Evolutionary conservation across 2,888 invertebrate species (phyloP).

Genomic region (Camponotus fellah): DNA sequence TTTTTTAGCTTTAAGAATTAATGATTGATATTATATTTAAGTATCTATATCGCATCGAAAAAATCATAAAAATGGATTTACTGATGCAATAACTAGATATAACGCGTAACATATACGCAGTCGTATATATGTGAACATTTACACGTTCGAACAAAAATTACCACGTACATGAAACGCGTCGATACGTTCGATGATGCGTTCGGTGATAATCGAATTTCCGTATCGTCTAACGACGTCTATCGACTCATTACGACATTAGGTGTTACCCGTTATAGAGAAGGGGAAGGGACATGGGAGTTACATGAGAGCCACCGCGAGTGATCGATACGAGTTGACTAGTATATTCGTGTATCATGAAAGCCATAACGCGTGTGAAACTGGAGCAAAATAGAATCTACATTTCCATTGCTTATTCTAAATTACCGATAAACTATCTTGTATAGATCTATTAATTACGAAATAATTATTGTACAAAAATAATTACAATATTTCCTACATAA

Average conservation of each 20-base stretch:
- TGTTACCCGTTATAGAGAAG: conserved; percentile 65
- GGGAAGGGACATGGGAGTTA: conserved; percentile 67
- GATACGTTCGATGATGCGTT: conserved; percentile 31
- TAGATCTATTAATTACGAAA: neutral
- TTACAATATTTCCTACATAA: neutral
- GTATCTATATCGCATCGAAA: neutral
- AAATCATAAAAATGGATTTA: neutral
- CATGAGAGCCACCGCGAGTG: conserved; percentile 66
- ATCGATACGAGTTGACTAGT: conserved; percentile 68
- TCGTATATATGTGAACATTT: neutral
- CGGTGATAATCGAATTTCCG: conserved; percentile 72
- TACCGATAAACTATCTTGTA: neutral
- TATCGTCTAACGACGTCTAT: conserved; percentile 70
- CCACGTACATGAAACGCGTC: neutral
- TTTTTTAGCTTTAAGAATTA: neutral
- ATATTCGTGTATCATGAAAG: conserved; percentile 30
- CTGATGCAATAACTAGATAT: conserved; percentile 6
- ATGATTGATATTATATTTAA: neutral
- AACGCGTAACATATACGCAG: neutral
- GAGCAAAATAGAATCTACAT: conserved; percentile 11
- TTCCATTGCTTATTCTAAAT: neutral
- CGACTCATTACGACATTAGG: conserved; percentile 73
- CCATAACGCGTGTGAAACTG: conserved; percentile 1
- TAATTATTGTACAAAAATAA: conserved; percentile 1
- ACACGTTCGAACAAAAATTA: conserved; percentile 23